phyloP scores from a whole-genome alignment of 35 echinoderm and acorn worm species.

The Eucidaris tribuloides region DNA sequence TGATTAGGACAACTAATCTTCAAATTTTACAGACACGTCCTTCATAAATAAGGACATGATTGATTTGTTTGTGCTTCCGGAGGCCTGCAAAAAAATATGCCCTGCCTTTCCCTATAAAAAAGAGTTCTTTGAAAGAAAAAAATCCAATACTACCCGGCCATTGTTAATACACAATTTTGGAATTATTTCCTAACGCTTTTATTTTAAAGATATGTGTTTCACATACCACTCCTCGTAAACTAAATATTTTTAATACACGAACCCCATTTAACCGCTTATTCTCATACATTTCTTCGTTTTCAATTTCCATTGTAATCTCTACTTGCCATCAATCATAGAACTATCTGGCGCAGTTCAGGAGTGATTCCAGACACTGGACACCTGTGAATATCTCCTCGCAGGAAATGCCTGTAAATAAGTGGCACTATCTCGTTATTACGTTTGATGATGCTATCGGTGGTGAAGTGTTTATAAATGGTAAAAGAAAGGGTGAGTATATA shows the following conservation, averaged over 20 bases:
- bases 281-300: not conserved
- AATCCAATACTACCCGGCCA: no score
- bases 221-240: not conserved
- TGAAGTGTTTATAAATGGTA: not conserved
- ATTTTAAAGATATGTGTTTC: no score
- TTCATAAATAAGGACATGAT: no score
- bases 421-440: not conserved
- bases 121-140: no score
- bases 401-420: not conserved
- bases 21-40: no score
- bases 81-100: no score
- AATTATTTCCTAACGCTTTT: no score
- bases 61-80: no score
- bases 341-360: not conserved
- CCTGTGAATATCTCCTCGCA: not conserved
- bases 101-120: no score
- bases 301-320: not conserved
- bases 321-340: not conserved
- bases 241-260: not conserved
- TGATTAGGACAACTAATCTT: no score
- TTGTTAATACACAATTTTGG: no score
- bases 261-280: not conserved
- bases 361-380: not conserved
- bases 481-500: not conserved
- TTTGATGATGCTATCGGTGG: not conserved